Evolutionary conservation across 2,797 vertebrate genomes (phyloP).

Genomic region (Malurus leucopterus): DNA sequence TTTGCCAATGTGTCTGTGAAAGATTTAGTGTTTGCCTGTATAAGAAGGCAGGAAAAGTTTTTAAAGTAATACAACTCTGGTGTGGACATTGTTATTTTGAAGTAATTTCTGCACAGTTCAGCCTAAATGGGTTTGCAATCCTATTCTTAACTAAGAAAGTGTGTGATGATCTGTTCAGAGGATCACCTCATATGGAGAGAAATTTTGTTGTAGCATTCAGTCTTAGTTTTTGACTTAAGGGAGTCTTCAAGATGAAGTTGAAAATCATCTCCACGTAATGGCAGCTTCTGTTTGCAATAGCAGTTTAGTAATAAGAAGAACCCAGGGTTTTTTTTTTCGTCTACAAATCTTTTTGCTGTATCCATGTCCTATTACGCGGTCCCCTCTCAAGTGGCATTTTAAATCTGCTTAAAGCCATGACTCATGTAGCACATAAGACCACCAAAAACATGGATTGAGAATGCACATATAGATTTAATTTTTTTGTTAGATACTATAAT

Average conservation of each 20-base stretch:
- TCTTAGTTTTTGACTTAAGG: background rate
- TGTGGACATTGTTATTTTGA: background rate
- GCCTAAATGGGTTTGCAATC: background rate
- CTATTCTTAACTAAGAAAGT: background rate
- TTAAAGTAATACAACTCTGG: background rate
- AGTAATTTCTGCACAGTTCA: background rate
- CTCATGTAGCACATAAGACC: background rate
- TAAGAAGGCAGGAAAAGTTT: background rate
- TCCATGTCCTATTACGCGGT: background rate
- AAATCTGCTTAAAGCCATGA: background rate
- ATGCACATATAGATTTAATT: background rate
- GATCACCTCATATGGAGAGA: background rate
- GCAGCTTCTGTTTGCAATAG: background rate
- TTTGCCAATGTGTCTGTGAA: background rate
- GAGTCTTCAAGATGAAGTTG: background rate
- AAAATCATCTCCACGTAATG: background rate
- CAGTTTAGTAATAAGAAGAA: background rate
- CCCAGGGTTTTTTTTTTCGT: background rate
- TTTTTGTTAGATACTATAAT: background rate
- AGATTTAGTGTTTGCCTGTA: background rate
- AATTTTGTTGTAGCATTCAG: background rate
- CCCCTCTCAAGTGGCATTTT: background rate
- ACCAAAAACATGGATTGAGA: background rate
- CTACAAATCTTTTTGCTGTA: background rate
- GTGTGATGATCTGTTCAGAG: background rate